These are phyloP conservation scores for Ranitomeya imitator DNA, from an alignment of 2,113 vertebrate genomes.

Conservation along the genomic window DNA sequence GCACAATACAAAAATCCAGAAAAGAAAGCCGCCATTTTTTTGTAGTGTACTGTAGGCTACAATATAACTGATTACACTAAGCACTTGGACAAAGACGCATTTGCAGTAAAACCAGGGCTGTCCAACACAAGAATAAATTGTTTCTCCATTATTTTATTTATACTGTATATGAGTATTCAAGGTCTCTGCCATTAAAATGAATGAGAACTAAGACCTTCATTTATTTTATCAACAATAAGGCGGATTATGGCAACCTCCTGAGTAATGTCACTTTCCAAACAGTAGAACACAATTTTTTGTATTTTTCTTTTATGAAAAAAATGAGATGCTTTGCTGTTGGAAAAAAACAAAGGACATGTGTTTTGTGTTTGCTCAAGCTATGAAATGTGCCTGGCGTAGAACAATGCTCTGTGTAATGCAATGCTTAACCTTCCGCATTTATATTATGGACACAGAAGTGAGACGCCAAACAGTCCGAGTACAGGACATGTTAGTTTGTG, in stretches of 20 bases:
- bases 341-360: slow-evolving; percentile 50
- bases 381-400: slow-evolving; percentile 7
- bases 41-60: not conserved
- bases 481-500: not conserved
- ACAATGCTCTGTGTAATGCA: not conserved
- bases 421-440: slow-evolving; percentile 39
- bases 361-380: slow-evolving; percentile 24
- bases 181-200: slow-evolving; percentile 50
- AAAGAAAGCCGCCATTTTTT: not conserved
- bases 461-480: not conserved
- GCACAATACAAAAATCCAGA: too few species aligned
- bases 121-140: slow-evolving; percentile 18
- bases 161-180: slow-evolving; percentile 42
- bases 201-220: slow-evolving; percentile 44
- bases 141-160: slow-evolving; percentile 15
- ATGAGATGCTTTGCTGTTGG: not conserved
- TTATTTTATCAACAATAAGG: slow-evolving; percentile 43
- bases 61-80: not conserved
- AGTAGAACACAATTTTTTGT: not conserved
- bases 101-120: not conserved
- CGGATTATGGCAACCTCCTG: slow-evolving; percentile 27
- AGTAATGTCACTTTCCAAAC: slow-evolving; percentile 38
- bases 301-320: not conserved
- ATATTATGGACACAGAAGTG: not conserved
- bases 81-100: slow-evolving; percentile 1